Evolutionary conservation across 2,113 vertebrate species (phyloP).

Genomic region (cattle (Bos taurus)): DNA sequence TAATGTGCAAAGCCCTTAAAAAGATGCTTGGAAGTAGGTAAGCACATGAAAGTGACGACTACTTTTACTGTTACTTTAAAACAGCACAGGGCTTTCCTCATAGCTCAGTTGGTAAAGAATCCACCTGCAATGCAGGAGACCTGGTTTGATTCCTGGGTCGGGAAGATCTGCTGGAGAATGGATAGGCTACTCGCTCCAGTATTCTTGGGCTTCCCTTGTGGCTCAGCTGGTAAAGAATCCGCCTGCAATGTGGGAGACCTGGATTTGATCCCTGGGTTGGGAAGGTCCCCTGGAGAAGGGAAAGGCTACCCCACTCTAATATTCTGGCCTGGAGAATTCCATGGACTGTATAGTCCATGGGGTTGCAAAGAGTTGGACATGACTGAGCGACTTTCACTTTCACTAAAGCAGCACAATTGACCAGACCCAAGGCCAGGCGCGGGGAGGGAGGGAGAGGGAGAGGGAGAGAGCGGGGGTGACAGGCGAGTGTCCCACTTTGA

Average conservation of each 20-base stretch:
- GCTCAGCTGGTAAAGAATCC: neutral
- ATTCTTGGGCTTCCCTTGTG: neutral
- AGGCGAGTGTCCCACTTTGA: neutral
- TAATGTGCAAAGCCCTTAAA: neutral
- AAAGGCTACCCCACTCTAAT: neutral
- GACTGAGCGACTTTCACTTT: neutral
- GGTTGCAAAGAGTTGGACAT: neutral
- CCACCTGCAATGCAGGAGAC: neutral
- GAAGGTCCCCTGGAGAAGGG: neutral
- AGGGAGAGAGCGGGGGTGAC: neutral
- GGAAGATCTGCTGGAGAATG: neutral
- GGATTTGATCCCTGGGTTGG: neutral
- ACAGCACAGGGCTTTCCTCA: neutral
- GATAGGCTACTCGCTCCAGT: neutral
- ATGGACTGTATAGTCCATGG: neutral
- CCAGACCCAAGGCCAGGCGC: neutral
- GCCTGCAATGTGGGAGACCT: neutral
- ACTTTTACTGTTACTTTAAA: neutral
- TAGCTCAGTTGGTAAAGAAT: neutral
- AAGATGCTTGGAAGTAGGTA: neutral
- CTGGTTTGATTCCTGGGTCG: rapidly evolving
- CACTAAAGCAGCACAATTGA: neutral
- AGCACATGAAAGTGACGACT: neutral
- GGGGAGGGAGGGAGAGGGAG: neutral
- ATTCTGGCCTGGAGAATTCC: neutral